phyloP scores from a whole-genome alignment of 2,888 invertebrate species.

The Archips xylosteana region DNA sequence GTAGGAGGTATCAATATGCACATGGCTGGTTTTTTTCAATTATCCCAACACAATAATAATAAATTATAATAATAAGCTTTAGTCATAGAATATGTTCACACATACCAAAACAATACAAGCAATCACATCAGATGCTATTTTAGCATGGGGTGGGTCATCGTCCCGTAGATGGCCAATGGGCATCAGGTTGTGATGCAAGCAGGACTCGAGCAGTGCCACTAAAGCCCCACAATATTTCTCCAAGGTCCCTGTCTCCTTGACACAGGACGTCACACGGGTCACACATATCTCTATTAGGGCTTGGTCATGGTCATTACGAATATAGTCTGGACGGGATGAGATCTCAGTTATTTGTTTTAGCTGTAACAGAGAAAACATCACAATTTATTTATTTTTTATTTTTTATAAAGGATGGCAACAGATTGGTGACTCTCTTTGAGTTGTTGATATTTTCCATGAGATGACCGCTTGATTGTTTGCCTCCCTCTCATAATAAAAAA shows the following conservation, averaged over 20 bases:
- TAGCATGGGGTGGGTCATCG: slow-evolving; percentile 97
- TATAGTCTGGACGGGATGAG: slow-evolving; percentile 93
- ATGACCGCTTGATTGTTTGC: too few species aligned
- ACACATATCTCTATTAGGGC: slow-evolving; percentile 98
- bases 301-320: slow-evolving; percentile 95
- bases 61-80: too few species aligned
- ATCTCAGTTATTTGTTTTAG: slow-evolving; percentile 92
- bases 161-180: slow-evolving; percentile 88
- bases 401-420: too few species aligned
- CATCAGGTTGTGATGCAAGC: slow-evolving; percentile 95
- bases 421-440: too few species aligned
- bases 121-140: slow-evolving; percentile 97
- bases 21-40: too few species aligned
- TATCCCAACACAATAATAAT: neutral
- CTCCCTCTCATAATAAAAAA: too few species aligned
- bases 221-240: slow-evolving; percentile 94
- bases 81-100: neutral
- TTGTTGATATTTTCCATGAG: too few species aligned
- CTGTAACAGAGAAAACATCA: slow-evolving; percentile 66
- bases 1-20: too few species aligned
- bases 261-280: slow-evolving; percentile 95
- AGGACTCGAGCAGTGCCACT: slow-evolving; percentile 94
- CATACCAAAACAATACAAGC: slow-evolving; percentile 96
- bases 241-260: slow-evolving; percentile 94
- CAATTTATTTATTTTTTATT: neutral